These are phyloP conservation scores for Stegana nigrithorax DNA, from an alignment of 2,888 invertebrate species.

Conservation along the genomic window DNA sequence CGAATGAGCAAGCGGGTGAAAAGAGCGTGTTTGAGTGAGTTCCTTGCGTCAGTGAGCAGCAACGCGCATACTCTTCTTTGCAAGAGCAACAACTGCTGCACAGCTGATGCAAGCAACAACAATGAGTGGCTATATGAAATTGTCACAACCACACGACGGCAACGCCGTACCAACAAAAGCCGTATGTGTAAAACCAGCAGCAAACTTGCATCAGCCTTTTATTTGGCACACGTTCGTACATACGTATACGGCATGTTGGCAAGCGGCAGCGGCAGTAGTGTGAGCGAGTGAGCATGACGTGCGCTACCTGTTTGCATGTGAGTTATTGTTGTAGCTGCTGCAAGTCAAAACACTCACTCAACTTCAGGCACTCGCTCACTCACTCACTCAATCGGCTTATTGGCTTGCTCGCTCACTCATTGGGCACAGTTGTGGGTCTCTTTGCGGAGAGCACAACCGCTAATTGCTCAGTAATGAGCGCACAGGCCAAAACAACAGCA, in stretches of 20 bases:
- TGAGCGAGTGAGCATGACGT: not conserved
- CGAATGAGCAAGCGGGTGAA: not conserved
- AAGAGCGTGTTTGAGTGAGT: too few species aligned
- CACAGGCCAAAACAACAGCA: not conserved
- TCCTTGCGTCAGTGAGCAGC: not conserved
- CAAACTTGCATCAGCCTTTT: conserved; percentile 51
- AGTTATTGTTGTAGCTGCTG: too few species aligned
- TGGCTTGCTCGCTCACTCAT: not conserved
- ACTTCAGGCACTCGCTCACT: not conserved
- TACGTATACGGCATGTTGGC: not conserved
- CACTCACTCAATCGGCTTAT: not conserved
- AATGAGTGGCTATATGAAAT: not conserved
- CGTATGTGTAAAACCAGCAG: conserved; percentile 41
- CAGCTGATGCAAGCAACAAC: conserved; percentile 21
- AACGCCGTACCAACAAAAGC: too few species aligned
- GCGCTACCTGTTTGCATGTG: conserved; percentile 13
- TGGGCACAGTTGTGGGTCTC: conserved; percentile 28
- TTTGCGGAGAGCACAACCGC: conserved; percentile 44
- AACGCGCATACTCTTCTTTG: too few species aligned
- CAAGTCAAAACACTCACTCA: not conserved
- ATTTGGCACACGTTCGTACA: not conserved
- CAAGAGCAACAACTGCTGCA: not conserved
- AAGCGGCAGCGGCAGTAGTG: not conserved
- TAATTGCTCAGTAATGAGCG: conserved; percentile 43
- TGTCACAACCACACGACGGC: too few species aligned